These are phyloP conservation scores for Piaya cayana DNA, from an alignment of 2,113 vertebrate species.

Conservation along the genomic window DNA sequence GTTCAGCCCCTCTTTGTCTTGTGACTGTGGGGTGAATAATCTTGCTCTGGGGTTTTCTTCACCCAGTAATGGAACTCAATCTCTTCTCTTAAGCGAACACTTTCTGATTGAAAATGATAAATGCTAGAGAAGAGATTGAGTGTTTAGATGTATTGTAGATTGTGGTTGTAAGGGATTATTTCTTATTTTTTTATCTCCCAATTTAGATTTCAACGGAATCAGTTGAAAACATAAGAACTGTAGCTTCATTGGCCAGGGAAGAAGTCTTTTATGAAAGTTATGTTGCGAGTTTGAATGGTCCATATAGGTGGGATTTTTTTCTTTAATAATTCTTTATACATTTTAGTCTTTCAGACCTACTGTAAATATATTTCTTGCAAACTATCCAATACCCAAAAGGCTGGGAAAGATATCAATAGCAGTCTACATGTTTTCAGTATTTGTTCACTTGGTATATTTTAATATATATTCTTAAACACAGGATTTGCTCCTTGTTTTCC, in stretches of 20 bases:
- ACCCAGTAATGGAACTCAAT: not conserved
- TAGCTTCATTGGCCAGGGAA: slow-evolving; percentile 66
- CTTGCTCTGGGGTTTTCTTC: not conserved
- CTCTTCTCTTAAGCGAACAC: not conserved
- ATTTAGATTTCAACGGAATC: slow-evolving; percentile 73
- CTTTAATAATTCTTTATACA: not conserved
- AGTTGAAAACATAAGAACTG: slow-evolving; percentile 71
- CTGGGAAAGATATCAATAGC: not conserved
- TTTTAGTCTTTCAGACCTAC: not conserved
- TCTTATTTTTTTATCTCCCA: not conserved
- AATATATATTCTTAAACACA: not conserved
- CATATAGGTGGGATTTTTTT: slow-evolving; percentile 59
- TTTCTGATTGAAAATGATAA: not conserved
- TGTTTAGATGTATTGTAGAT: not conserved
- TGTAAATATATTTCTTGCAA: not conserved
- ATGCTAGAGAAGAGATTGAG: not conserved
- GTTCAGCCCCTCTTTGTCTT: not conserved
- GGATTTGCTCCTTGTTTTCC: not conserved
- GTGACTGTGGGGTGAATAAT: not conserved
- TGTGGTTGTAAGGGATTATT: not conserved
- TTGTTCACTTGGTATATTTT: not conserved
- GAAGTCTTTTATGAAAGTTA: slow-evolving; percentile 70
- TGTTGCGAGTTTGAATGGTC: slow-evolving; percentile 16
- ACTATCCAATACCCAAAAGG: not conserved
- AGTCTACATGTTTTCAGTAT: not conserved